Evolutionary conservation across 2,113 vertebrate species (phyloP).

Genomic region (Microcebus ravelobensis): DNA sequence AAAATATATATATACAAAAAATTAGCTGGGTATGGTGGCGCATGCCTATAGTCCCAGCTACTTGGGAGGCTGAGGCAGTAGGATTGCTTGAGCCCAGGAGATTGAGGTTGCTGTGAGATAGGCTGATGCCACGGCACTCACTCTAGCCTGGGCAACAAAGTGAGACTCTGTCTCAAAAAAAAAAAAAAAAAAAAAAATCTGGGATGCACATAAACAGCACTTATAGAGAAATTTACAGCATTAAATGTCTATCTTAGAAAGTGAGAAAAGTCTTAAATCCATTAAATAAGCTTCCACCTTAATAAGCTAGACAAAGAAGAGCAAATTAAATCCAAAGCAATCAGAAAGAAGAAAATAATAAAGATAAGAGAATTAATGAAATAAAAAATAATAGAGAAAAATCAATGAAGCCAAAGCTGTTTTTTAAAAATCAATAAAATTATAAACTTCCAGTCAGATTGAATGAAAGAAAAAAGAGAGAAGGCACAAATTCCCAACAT

Average conservation of each 20-base stretch:
- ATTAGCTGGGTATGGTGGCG: no score
- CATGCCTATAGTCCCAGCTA: no score
- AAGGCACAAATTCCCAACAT: background rate
- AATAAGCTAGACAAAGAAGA: background rate
- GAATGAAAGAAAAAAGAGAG: background rate
- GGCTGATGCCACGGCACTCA: no score
- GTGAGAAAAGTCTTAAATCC: background rate
- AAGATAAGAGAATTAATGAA: background rate
- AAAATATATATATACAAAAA: no score
- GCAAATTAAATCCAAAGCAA: background rate
- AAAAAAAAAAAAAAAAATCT: background rate
- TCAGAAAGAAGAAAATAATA: background rate
- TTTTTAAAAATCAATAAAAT: background rate
- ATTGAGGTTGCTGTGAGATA: no score
- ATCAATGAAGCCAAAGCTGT: background rate
- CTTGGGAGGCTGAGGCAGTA: no score
- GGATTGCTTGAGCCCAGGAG: no score
- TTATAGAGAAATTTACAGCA: background rate
- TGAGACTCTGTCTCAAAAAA: no score
- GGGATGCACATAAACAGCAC: background rate
- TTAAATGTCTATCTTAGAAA: background rate
- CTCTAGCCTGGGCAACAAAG: no score
- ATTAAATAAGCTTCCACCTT: background rate
- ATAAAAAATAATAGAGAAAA: background rate
- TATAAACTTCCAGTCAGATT: background rate